Conservation (phyloP, 37 sponge, comb jelly and placozoan genomes). For the Eunapius fragilis region DNA sequence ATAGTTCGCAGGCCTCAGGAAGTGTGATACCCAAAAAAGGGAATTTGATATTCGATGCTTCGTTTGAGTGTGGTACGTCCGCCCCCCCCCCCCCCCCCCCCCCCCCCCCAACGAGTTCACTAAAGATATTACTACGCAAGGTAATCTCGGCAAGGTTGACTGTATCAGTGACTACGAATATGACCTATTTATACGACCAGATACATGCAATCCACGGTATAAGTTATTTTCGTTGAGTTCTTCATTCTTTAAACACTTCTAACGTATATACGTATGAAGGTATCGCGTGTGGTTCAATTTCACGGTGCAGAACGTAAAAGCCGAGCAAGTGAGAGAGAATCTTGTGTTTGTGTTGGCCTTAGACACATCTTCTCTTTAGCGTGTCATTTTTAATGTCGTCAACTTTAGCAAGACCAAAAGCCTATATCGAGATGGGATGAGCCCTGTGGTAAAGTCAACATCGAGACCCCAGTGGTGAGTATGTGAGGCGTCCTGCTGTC, state of each 20-base stretch:
- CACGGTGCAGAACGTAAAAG: slow-evolving; percentile 73
- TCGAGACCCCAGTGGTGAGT: slow-evolving; percentile 87
- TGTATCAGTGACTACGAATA: slow-evolving; percentile 90
- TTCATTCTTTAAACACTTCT: neutral
- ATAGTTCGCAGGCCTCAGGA: slow-evolving; percentile 48
- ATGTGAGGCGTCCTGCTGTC: neutral
- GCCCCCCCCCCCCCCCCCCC: too few species aligned
- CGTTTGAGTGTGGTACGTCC: slow-evolving; percentile 63
- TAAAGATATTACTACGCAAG: slow-evolving; percentile 33
- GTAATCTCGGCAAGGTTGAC: slow-evolving; percentile 92
- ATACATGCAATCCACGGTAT: slow-evolving; percentile 92
- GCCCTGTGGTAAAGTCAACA: slow-evolving; percentile 90
- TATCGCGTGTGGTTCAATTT: slow-evolving; percentile 96
- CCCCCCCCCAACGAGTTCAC: too few species aligned
- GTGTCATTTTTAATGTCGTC: slow-evolving; percentile 92
- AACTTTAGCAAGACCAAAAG: slow-evolving; percentile 97
- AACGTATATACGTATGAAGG: slow-evolving; percentile 11
- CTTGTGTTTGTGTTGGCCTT: neutral
- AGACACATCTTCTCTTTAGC: slow-evolving; percentile 32
- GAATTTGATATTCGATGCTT: slow-evolving; percentile 83
- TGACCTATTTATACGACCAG: slow-evolving; percentile 92
- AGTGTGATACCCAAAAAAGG: slow-evolving; percentile 58
- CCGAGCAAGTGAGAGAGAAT: slow-evolving; percentile 69
- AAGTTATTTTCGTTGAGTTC: neutral
- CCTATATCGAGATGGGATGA: slow-evolving; percentile 95